Evolutionary conservation across 92 coral and sea anemone species (phyloP).

Genomic region (Palythoa grandiflora): DNA sequence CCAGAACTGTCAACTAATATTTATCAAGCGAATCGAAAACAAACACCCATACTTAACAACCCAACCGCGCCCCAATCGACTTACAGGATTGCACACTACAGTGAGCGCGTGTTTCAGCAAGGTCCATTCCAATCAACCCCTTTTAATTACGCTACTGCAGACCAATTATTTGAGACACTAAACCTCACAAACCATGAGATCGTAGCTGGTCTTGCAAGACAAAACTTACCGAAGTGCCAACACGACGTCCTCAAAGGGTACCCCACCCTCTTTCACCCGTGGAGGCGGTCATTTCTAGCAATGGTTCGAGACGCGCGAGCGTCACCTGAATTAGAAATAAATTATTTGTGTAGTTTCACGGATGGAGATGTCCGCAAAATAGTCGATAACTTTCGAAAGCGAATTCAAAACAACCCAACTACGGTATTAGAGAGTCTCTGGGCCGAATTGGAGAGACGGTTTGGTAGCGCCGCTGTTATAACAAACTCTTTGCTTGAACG

Average conservation of each 20-base stretch:
- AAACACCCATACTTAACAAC: not conserved
- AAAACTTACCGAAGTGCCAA: slow-evolving; percentile 48
- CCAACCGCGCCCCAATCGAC: not conserved
- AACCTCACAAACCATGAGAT: not conserved
- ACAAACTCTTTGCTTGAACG: slow-evolving; percentile 66
- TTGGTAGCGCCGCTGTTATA: slow-evolving; percentile 69
- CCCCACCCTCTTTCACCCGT: slow-evolving; percentile 69
- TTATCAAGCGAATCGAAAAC: no score
- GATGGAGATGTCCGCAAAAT: slow-evolving; percentile 54
- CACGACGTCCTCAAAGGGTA: slow-evolving; percentile 45
- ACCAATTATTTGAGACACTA: no score
- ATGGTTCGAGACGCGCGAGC: slow-evolving; percentile 62
- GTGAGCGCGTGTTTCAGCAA: not conserved
- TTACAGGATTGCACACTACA: not conserved
- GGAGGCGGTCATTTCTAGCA: slow-evolving; percentile 68
- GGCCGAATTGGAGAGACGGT: slow-evolving; percentile 67
- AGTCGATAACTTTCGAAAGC: slow-evolving; percentile 68
- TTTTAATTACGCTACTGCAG: no score
- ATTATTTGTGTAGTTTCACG: slow-evolving; percentile 62
- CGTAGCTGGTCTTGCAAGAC: slow-evolving; percentile 46
- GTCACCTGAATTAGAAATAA: slow-evolving; percentile 55
- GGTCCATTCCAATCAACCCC: not conserved
- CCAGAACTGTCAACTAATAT: no score
- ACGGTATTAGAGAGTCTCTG: slow-evolving; percentile 57
- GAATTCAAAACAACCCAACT: slow-evolving; percentile 63